Evolutionary conservation across 2,797 vertebrate genomes (phyloP).

Genomic region (Clamator glandarius): DNA sequence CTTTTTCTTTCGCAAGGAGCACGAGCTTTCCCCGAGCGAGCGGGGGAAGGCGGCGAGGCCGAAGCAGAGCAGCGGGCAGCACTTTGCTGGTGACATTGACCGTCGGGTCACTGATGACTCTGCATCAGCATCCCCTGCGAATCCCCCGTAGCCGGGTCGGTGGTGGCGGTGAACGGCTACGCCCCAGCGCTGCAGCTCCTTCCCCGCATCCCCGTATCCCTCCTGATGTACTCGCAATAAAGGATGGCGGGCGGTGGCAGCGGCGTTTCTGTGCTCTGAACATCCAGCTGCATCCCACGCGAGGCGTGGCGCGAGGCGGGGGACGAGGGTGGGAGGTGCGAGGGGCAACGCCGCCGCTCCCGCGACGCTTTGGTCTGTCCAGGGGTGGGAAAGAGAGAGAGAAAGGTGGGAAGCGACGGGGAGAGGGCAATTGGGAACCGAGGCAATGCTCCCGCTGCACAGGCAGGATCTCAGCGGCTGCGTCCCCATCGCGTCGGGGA

Average conservation of each 20-base stretch:
- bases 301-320: accelerated
- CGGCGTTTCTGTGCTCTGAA: not conserved
- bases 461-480: not conserved
- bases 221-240: slow-evolving; percentile 15
- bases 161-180: accelerated
- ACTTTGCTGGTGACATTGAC: accelerated
- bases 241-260: accelerated
- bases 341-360: not conserved
- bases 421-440: not conserved
- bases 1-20: not conserved
- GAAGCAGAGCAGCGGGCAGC: not conserved
- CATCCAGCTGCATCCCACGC: not conserved
- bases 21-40: not conserved
- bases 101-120: not conserved
- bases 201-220: not conserved
- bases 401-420: not conserved
- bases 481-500: not conserved
- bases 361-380: accelerated
- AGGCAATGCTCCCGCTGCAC: not conserved
- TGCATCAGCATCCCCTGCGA: not conserved
- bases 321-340: not conserved
- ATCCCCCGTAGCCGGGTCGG: accelerated
- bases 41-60: not conserved
- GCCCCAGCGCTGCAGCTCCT: not conserved
- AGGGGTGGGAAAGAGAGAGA: not conserved